These are phyloP conservation scores for Lasius fuliginosus DNA, from an alignment of 2,888 invertebrate species.

Conservation along the genomic window DNA sequence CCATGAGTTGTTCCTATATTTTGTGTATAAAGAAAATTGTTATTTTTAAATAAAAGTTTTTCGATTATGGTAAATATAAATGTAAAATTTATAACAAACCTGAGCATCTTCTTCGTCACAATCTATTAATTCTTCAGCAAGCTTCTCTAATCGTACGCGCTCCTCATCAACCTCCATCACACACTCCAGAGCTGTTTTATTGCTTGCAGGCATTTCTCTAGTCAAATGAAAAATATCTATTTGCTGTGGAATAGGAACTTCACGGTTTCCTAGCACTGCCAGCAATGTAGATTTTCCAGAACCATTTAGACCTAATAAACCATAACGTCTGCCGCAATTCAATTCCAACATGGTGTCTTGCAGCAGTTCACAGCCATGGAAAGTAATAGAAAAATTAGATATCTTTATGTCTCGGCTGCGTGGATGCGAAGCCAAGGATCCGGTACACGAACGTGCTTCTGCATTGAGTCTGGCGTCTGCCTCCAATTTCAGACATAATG, in stretches of 20 bases:
- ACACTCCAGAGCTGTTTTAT: constrained; percentile 97
- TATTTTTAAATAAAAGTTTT: not conserved
- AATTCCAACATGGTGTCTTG: constrained; percentile 98
- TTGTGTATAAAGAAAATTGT: not conserved
- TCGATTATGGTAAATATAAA: not conserved
- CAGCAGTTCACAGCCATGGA: constrained; percentile 98
- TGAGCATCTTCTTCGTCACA: constrained; percentile 93
- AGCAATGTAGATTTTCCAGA: constrained; percentile 99
- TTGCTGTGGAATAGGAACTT: constrained; percentile 98
- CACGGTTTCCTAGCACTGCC: constrained; percentile 95
- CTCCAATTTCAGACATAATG: constrained; percentile 94
- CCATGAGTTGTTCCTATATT: constrained; percentile 96
- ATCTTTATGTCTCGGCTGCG: constrained; percentile 98
- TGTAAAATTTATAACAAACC: constrained; percentile 63
- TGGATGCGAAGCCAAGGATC: constrained; percentile 97
- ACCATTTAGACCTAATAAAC: constrained; percentile 98
- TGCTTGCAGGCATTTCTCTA: constrained; percentile 99
- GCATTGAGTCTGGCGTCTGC: constrained; percentile 97
- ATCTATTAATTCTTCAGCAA: constrained; percentile 96
- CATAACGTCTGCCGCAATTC: constrained; percentile 98
- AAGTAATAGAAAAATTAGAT: constrained; percentile 98
- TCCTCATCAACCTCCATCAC: constrained; percentile 99
- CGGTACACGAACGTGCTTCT: constrained; percentile 97
- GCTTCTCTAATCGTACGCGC: constrained; percentile 94
- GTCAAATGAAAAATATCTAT: constrained; percentile 99